A percentile compares a stretch with the other conserved stretches of the same genome.
Evolutionary conservation across 2,888 invertebrate species (phyloP).

Genomic region (Leistus spinibarbis): DNA sequence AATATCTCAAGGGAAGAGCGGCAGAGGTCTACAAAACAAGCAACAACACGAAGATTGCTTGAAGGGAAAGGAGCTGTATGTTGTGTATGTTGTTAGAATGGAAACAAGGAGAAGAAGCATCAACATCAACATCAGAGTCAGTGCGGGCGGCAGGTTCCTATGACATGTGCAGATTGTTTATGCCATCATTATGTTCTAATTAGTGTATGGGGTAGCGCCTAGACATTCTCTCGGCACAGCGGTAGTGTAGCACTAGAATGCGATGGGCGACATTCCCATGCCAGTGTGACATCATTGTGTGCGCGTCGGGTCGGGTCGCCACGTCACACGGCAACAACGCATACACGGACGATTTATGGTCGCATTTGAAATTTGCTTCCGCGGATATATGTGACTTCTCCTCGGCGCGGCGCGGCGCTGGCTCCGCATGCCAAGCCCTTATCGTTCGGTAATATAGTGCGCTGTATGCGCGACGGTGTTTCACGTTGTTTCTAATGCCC

Average conservation of each 20-base stretch:
- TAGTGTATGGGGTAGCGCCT: constrained; percentile 20
- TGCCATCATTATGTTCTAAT: constrained; percentile 40
- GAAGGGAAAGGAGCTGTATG: not conserved
- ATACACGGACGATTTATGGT: constrained; percentile 45
- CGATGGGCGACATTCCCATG: constrained; percentile 1
- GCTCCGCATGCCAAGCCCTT: constrained; percentile 35
- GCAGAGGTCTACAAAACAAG: not conserved
- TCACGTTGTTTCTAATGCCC: constrained; percentile 27
- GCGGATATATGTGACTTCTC: constrained; percentile 41
- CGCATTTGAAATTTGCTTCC: constrained; percentile 47
- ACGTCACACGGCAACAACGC: constrained; percentile 43
- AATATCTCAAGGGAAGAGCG: no score
- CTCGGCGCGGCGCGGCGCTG: not conserved
- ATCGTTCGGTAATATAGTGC: constrained; percentile 44
- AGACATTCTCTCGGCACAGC: constrained; percentile 7
- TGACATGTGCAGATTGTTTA: constrained; percentile 40
- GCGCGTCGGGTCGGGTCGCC: constrained; percentile 41
- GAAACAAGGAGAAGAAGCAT: not conserved
- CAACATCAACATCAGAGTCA: not conserved
- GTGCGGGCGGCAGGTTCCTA: constrained; percentile 1
- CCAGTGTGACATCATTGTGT: constrained; percentile 29
- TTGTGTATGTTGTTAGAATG: no score
- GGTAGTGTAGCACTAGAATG: not conserved
- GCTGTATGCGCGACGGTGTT: constrained; percentile 20
- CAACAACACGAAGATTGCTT: not conserved